Percentiles rank a stretch among this genome's conserved stretches.
Conservation (phyloP, 2,113 vertebrate species). For the Burhinus oedicnemus region DNA sequence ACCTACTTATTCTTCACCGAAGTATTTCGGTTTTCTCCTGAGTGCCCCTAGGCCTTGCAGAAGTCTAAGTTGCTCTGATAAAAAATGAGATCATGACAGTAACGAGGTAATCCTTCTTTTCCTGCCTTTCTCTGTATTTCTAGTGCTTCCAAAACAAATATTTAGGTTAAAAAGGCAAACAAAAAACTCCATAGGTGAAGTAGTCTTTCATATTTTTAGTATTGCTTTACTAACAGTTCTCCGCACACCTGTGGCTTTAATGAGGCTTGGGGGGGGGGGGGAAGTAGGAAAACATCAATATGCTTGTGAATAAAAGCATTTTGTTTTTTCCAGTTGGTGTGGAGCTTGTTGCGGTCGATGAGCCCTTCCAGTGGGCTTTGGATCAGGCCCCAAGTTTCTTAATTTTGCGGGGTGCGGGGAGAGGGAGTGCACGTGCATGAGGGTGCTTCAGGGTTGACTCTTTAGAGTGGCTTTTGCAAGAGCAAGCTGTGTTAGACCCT, state of each 20-base stretch:
- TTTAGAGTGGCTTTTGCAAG: background rate
- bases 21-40: background rate
- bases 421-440: background rate
- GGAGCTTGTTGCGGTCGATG: background rate
- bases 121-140: slow-evolving; percentile 1
- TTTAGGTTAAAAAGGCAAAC: slow-evolving; percentile 51
- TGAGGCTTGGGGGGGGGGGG: background rate
- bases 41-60: background rate
- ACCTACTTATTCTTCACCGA: background rate
- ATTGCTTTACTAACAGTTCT: background rate
- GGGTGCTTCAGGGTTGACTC: background rate
- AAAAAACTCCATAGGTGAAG: background rate
- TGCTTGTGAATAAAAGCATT: slow-evolving; percentile 6
- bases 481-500: background rate
- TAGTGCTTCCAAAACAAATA: slow-evolving; percentile 54
- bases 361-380: background rate
- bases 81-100: slow-evolving; percentile 46
- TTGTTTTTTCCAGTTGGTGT: background rate
- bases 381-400: background rate
- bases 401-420: background rate
- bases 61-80: slow-evolving; percentile 33
- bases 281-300: background rate
- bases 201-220: slow-evolving; percentile 35
- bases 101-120: slow-evolving; percentile 41
- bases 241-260: slow-evolving; percentile 30